Base-by-base conservation (phyloP, 2,797 vertebrate genomes). In the Chiroxiphia lanceolata region DNA sequence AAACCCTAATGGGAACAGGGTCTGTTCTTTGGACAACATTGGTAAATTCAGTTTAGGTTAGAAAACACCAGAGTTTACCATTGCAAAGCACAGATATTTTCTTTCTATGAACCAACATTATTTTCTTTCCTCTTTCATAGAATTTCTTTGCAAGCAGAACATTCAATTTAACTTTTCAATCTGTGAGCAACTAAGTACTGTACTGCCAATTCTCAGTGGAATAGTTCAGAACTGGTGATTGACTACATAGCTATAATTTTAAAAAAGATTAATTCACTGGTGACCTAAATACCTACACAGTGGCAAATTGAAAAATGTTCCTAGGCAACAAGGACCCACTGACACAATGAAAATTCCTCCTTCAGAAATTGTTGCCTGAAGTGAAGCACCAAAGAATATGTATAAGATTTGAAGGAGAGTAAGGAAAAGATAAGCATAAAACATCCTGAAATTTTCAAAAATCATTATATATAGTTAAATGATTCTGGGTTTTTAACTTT, bases 221-320 rank as follows among this genome's bases (percentile, higher is more conserved):
- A 61, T 54, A 87, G 90, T 95, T 96, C 93, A 94, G 77, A 95
- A 93, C 44, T 42, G 40, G 44, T 88, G 74, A 97, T 93, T 93
- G 93, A 80, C 72, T 92, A 25, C 86, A 79, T 59, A 93, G 84
- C 63, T 94, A 71, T 96, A 95, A 96, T 97, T 96, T 97, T 10
- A 36, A 95, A 95, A 95, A 84, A 76, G 64, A 96, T 96, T 97
- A 95, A 97, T 97, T 97, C 87, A 93, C 70, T 95, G 82, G 72
- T 97, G 95, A 96, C 97, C 95, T 96, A 96, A 96, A 97, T 97
- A 95, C 63, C 50, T 95, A 95, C 85, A 95, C 40, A 84, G 83
- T 74, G 45, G 60, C 71, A 96, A 96, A 96, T 60, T 44, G 68
- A 96, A 93, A 96, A 92, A 3, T 77, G 92, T 96, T 98, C 90